A percentile compares a stretch with the other conserved stretches of the same genome.
Conservation (phyloP, 2,113 vertebrate species). For the Halcyon senegalensis region DNA sequence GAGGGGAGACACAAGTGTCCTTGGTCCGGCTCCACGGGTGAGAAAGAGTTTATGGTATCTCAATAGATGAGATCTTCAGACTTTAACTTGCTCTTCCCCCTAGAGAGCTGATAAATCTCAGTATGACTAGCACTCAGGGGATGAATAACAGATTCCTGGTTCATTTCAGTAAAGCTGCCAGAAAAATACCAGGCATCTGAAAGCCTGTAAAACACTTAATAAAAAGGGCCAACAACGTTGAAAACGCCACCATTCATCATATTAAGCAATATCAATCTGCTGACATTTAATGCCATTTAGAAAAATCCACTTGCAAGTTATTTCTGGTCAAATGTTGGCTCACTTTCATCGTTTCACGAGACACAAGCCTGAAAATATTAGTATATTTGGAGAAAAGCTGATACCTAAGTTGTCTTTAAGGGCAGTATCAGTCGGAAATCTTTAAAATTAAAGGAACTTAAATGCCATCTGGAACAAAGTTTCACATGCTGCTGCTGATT, state of each 20-base stretch:
- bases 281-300: not conserved
- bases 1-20: not conserved
- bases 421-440: not conserved
- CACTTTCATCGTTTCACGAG: not conserved
- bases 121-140: not conserved
- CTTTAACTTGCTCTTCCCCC: not conserved
- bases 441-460: not conserved
- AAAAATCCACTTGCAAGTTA: not conserved
- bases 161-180: not conserved
- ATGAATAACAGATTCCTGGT: not conserved
- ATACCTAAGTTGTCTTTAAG: not conserved
- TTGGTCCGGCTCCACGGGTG: not conserved
- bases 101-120: not conserved
- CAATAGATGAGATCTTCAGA: not conserved
- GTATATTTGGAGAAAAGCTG: not conserved
- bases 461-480: not conserved
- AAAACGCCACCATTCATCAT: not conserved
- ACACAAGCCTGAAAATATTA: not conserved
- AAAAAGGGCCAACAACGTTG: not conserved
- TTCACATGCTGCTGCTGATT: not conserved
- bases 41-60: not conserved
- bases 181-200: not conserved
- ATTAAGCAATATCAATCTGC: not conserved
- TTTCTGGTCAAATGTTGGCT: not conserved
- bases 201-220: not conserved